phyloP scores from a whole-genome alignment of 2,888 invertebrate genomes.

The Amphipoea lucens region DNA sequence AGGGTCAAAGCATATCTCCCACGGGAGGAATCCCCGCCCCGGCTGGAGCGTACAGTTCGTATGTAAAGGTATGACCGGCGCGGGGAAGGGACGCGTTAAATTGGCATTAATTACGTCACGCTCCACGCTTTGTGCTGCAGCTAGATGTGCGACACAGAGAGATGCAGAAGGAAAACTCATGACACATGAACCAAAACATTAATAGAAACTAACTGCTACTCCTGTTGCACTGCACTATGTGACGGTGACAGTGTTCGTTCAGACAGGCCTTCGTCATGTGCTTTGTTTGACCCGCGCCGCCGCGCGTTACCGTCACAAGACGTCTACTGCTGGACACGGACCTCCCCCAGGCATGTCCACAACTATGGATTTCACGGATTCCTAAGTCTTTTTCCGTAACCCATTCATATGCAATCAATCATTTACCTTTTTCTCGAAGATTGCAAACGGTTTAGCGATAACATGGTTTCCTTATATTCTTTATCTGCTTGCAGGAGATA shows the following conservation, averaged over 20 bases:
- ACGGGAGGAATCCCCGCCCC: conserved; percentile 45
- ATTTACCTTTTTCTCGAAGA: background rate
- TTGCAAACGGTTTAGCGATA: background rate
- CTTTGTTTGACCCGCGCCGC: too few species aligned
- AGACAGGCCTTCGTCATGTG: background rate
- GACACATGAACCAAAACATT: background rate
- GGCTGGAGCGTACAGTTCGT: background rate
- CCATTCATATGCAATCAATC: background rate
- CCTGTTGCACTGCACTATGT: background rate
- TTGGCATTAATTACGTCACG: conserved; percentile 57
- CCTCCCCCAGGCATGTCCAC: background rate
- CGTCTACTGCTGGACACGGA: too few species aligned
- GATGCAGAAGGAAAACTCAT: conserved; percentile 17
- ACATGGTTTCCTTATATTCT: background rate
- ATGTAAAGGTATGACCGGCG: conserved; percentile 5
- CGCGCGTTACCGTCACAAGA: too few species aligned
- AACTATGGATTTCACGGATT: background rate
- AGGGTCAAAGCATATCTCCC: conserved; percentile 68
- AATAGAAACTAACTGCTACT: background rate
- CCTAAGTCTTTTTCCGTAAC: background rate
- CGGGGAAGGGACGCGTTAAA: conserved; percentile 20
- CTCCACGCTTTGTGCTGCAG: conserved; percentile 39
- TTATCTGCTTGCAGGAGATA: background rate
- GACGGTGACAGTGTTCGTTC: background rate
- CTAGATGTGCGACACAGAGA: background rate